A percentile compares a stretch with the other conserved stretches of the same genome.
Conservation (phyloP, 2,888 invertebrate genomes). For the Ochlodes sylvanus region DNA sequence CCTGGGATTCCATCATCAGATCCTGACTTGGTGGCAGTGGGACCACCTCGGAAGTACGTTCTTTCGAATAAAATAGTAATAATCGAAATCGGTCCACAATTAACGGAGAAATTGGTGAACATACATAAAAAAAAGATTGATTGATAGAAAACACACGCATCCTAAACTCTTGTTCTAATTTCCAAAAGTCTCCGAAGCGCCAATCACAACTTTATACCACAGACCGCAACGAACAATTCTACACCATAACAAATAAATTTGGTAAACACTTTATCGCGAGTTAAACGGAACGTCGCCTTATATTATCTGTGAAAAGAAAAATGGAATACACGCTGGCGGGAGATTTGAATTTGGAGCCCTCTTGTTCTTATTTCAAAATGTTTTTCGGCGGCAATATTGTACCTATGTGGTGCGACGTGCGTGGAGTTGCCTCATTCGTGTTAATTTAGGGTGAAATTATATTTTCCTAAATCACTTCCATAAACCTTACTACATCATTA, state of each 20-base stretch:
- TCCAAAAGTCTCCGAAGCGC: not conserved
- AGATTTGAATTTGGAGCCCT: slow-evolving; percentile 64
- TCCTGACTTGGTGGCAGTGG: no score
- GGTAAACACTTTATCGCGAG: slow-evolving; percentile 72
- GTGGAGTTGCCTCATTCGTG: slow-evolving; percentile 15
- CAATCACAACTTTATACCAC: not conserved
- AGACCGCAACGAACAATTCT: not conserved
- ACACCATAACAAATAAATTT: slow-evolving; percentile 15
- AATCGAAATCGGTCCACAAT: no score
- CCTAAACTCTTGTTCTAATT: no score
- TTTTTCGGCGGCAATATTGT: slow-evolving; percentile 59
- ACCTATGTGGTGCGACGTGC: slow-evolving; percentile 40
- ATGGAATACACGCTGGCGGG: slow-evolving; percentile 50
- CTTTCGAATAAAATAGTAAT: no score
- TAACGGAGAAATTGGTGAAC: no score
- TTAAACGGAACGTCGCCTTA: slow-evolving; percentile 62
- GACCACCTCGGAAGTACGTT: no score
- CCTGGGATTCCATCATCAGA: no score
- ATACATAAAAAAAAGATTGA: no score
- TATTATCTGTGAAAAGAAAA: slow-evolving; percentile 66
- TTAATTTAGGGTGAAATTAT: slow-evolving; percentile 2
- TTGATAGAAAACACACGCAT: no score
- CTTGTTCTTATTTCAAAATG: slow-evolving; percentile 58
- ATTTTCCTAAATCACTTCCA: not conserved
- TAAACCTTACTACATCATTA: no score